A percentile compares a stretch with the other conserved stretches of the same genome.
Evolutionary conservation across 2,797 vertebrate genomes (phyloP).

Genomic region (Aphelocoma californica): DNA sequence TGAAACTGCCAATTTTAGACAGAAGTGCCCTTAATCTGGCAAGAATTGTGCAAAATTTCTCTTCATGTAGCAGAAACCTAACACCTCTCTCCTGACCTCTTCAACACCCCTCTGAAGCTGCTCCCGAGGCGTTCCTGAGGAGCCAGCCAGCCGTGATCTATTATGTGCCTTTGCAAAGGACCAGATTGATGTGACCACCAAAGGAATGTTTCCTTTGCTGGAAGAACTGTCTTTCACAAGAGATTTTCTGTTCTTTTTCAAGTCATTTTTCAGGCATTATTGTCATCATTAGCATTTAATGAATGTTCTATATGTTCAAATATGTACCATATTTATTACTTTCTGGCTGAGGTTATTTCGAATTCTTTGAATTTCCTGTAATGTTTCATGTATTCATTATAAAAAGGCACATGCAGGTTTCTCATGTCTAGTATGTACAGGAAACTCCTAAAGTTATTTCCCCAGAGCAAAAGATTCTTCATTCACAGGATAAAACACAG

Average conservation of each 20-base stretch:
- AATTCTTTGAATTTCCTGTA: conserved; percentile 22
- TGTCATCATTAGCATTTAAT: neutral
- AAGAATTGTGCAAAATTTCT: neutral
- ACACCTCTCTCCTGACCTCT: neutral
- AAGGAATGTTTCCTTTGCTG: conserved; percentile 37
- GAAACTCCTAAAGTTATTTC: conserved; percentile 20
- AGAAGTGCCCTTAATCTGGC: neutral
- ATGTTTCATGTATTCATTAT: neutral
- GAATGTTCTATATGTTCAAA: conserved; percentile 5
- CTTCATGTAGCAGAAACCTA: neutral
- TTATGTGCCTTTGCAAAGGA: neutral
- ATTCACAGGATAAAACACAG: neutral
- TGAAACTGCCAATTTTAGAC: neutral
- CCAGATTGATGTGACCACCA: neutral
- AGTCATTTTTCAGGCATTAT: conserved; percentile 5
- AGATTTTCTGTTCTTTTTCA: conserved; percentile 28
- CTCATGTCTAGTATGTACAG: neutral
- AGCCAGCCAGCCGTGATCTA: neutral
- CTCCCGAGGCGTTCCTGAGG: neutral
- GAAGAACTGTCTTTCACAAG: conserved; percentile 4
- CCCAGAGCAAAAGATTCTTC: conserved; percentile 2
- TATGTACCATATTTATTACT: neutral
- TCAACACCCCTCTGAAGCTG: neutral
- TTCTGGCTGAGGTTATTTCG: neutral
- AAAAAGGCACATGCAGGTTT: neutral